phyloP scores from a whole-genome alignment of 2,113 vertebrate genomes.

The Oreochromis tanganicae region DNA sequence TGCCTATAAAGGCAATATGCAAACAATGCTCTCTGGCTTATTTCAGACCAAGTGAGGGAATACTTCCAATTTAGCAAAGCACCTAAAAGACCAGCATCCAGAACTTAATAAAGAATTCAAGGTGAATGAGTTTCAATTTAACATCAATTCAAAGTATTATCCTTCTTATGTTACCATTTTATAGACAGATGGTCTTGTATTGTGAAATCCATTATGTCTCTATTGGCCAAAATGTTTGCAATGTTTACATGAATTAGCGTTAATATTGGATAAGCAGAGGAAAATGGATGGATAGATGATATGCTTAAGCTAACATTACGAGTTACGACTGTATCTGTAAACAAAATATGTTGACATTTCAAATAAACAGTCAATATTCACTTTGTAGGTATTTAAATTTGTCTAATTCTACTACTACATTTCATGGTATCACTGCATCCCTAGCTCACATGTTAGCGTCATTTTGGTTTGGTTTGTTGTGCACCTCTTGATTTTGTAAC shows the following conservation, averaged over 20 bases:
- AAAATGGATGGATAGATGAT: no score
- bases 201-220: not conserved
- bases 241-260: not conserved
- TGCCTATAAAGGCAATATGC: not conserved
- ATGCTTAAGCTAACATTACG: no score
- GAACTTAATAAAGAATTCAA: not conserved
- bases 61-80: not conserved
- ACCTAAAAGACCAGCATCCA: not conserved
- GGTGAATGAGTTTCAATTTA: not conserved
- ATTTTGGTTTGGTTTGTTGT: not conserved
- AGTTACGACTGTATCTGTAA: no score
- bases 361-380: not conserved
- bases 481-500: not conserved
- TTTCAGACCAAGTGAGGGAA: accelerated
- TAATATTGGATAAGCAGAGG: not conserved
- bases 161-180: not conserved
- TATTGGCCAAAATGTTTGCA: not conserved
- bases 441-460: not conserved
- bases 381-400: not conserved
- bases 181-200: not conserved
- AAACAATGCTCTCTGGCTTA: not conserved
- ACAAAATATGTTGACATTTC: not conserved
- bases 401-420: not conserved
- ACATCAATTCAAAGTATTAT: not conserved
- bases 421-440: not conserved